Evolutionary conservation across 2,888 invertebrate genomes (phyloP).

Genomic region (Julus scandinavius): DNA sequence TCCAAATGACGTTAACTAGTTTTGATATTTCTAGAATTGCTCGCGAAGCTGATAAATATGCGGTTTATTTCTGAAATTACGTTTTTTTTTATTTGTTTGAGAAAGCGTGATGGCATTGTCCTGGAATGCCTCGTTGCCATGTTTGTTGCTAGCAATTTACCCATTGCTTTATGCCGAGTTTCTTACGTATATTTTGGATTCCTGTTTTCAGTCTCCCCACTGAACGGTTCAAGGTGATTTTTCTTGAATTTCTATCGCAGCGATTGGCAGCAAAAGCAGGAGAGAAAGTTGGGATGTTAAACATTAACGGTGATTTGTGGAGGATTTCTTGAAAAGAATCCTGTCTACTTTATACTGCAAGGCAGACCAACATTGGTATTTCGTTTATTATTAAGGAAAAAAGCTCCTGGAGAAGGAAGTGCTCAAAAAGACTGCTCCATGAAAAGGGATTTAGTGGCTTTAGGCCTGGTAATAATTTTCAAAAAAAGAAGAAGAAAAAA

Average conservation of each 20-base stretch:
- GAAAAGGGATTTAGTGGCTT: slow-evolving; percentile 42
- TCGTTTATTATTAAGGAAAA: background rate
- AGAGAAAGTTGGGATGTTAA: background rate
- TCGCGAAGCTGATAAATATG: background rate
- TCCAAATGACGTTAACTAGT: background rate
- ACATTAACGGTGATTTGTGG: background rate
- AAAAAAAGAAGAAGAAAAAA: background rate
- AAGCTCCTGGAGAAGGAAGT: background rate
- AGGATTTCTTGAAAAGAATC: slow-evolving; percentile 9
- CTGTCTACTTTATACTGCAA: background rate
- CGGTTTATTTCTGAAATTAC: background rate
- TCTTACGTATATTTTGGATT: background rate
- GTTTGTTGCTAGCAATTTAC: background rate
- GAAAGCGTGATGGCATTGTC: background rate
- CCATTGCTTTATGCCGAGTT: background rate
- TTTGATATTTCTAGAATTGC: background rate
- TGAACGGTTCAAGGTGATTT: background rate
- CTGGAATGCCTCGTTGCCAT: background rate
- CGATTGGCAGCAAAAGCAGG: background rate
- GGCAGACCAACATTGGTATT: background rate
- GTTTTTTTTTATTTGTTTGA: background rate
- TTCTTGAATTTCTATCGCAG: background rate
- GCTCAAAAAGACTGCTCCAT: slow-evolving; percentile 35
- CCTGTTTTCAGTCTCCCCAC: background rate
- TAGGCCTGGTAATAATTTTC: background rate